phyloP scores from a whole-genome alignment of 2,888 invertebrate genomes.

The Luperina testacea region DNA sequence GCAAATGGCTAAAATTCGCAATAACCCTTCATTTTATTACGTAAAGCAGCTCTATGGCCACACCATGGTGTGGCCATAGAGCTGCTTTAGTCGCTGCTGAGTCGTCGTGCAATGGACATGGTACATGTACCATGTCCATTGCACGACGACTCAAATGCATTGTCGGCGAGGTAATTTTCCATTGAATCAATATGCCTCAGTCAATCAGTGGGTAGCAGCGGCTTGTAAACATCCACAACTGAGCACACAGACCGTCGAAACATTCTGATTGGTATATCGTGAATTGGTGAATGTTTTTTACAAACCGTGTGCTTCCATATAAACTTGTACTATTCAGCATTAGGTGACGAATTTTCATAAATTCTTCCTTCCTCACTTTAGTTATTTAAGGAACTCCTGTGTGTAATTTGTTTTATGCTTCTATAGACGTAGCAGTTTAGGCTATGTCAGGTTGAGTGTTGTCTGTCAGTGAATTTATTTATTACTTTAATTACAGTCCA shows the following conservation, averaged over 20 bases:
- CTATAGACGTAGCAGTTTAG: too few relatives aligned
- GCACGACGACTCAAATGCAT: neutral
- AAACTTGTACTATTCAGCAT: neutral
- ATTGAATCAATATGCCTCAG: slow-evolving; percentile 29
- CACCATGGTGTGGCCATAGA: too few relatives aligned
- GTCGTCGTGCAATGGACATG: neutral
- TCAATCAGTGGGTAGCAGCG: slow-evolving; percentile 28
- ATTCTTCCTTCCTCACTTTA: too few relatives aligned
- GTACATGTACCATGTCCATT: neutral
- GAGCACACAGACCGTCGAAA: neutral
- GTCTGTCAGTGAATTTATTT: too few relatives aligned
- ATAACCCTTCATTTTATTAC: neutral
- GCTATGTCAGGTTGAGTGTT: too few relatives aligned
- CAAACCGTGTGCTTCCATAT: neutral
- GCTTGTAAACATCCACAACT: slow-evolving; percentile 15
- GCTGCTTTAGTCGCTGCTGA: too few relatives aligned
- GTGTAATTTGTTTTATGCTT: too few relatives aligned
- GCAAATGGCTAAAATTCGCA: neutral
- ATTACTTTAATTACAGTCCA: too few relatives aligned
- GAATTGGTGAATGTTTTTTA: neutral
- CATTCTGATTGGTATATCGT: slow-evolving; percentile 1
- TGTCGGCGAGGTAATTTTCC: slow-evolving; percentile 6
- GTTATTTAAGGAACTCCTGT: too few relatives aligned
- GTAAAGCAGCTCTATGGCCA: neutral
- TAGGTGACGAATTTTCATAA: too few relatives aligned